A percentile compares a stretch with the other conserved stretches of the same genome.
phyloP scores from a whole-genome alignment of 2,797 vertebrate species.

The Rhadinocentrus ornatus region DNA sequence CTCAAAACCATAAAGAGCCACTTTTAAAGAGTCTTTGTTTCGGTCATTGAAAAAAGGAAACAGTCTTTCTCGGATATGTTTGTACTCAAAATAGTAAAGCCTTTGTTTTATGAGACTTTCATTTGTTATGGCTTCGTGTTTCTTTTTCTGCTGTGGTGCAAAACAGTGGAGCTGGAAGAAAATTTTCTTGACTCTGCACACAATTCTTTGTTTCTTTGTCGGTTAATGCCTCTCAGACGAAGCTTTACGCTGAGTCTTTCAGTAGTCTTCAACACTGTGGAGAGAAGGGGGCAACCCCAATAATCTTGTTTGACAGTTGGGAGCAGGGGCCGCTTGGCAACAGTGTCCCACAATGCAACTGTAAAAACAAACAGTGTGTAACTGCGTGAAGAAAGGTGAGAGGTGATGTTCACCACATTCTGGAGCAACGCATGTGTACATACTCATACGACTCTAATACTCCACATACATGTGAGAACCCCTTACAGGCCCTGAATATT shows the following conservation, averaged over 20 bases:
- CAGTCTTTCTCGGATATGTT: slow-evolving; percentile 66
- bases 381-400: slow-evolving; percentile 60
- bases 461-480: slow-evolving; percentile 30
- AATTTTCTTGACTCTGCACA: slow-evolving; percentile 29
- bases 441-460: slow-evolving; percentile 15
- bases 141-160: slow-evolving; percentile 52
- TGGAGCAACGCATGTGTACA: slow-evolving; percentile 41
- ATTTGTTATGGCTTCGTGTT: slow-evolving; percentile 72
- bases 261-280: slow-evolving; percentile 19
- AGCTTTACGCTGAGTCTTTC: slow-evolving; percentile 30
- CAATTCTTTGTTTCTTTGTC: slow-evolving; percentile 31
- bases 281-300: slow-evolving; percentile 57
- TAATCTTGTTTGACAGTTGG: slow-evolving; percentile 80
- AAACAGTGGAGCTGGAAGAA: slow-evolving; percentile 39
- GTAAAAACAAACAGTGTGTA: slow-evolving; percentile 82
- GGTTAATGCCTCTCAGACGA: slow-evolving; percentile 33
- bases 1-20: slow-evolving; percentile 69
- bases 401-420: slow-evolving; percentile 59
- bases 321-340: slow-evolving; percentile 62
- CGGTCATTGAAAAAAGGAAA: slow-evolving; percentile 72
- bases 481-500: slow-evolving; percentile 47
- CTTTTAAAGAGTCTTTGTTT: slow-evolving; percentile 74
- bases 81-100: slow-evolving; percentile 73
- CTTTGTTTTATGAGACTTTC: slow-evolving; percentile 72
- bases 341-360: slow-evolving; percentile 77